A percentile compares a stretch with the other conserved stretches of the same genome.
These are phyloP conservation scores for Meghimatium bilineatum DNA, from an alignment of 2,888 invertebrate species.

Conservation along the genomic window DNA sequence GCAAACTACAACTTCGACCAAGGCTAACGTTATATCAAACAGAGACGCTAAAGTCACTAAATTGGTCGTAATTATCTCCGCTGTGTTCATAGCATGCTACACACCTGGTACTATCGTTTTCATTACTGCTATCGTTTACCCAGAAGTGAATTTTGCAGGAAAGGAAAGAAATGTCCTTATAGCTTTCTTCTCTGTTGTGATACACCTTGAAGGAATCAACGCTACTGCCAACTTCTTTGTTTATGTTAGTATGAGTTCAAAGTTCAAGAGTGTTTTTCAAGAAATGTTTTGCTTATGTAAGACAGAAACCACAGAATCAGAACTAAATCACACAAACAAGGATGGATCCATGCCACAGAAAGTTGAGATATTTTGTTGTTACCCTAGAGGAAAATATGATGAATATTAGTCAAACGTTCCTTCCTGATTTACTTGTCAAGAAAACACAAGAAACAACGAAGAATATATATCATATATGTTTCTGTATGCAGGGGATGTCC, in stretches of 20 bases:
- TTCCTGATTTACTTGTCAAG: no score
- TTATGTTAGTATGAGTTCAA: constrained; percentile 18
- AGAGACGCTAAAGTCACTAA: constrained; percentile 18
- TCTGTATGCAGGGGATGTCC: no score
- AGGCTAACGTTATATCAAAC: not conserved
- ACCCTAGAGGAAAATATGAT: no score
- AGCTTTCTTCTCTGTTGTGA: not conserved
- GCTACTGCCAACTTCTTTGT: constrained; percentile 20
- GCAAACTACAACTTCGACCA: not conserved
- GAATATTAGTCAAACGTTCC: no score
- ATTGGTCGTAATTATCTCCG: not conserved
- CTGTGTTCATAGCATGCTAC: constrained; percentile 14
- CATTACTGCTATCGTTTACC: not conserved
- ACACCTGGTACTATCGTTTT: not conserved
- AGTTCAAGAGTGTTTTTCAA: constrained; percentile 9
- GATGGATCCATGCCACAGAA: no score
- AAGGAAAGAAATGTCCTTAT: not conserved
- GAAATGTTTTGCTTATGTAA: not conserved
- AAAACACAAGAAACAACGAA: no score
- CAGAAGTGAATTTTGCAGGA: not conserved
- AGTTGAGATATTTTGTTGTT: no score
- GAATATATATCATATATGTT: no score
- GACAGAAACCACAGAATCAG: not conserved
- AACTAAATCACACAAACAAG: no score
- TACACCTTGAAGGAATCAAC: constrained; percentile 21